Evolutionary conservation across 2,113 vertebrate genomes (phyloP).

Genomic region (Pelodiscus sinensis): DNA sequence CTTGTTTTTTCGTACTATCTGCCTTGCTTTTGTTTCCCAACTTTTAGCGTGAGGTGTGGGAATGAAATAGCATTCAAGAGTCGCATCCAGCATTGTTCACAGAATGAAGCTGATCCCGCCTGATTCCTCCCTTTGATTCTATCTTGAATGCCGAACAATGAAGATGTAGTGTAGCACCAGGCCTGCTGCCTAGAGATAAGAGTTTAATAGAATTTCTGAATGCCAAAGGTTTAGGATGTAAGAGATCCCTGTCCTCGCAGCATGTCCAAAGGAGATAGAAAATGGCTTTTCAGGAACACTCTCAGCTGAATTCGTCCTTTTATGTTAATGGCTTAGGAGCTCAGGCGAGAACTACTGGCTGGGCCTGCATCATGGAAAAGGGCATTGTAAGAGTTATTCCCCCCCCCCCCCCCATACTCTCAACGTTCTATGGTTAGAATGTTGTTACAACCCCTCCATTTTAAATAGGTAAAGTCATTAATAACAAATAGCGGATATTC

Average conservation of each 20-base stretch:
- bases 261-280: conserved; percentile 90
- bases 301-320: conserved; percentile 88
- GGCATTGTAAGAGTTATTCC: not conserved
- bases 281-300: conserved; percentile 89
- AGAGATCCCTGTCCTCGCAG: conserved; percentile 87
- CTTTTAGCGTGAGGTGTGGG: conserved; percentile 13
- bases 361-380: conserved; percentile 71
- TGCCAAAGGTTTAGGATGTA: conserved; percentile 92
- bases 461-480: not conserved
- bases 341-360: conserved; percentile 69
- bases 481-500: not conserved
- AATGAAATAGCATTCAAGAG: conserved; percentile 39
- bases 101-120: conserved; percentile 85
- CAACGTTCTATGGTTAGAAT: not conserved
- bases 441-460: not conserved
- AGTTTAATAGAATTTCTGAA: conserved; percentile 97
- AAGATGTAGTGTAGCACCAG: conserved; percentile 81
- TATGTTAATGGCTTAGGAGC: conserved; percentile 85
- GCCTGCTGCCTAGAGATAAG: conserved; percentile 96
- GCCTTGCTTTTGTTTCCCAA: conserved; percentile 59
- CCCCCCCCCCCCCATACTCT: not conserved
- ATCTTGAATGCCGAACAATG: conserved; percentile 91
- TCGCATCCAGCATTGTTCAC: conserved; percentile 64
- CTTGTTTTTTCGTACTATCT: not conserved
- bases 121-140: conserved; percentile 86